Conservation (phyloP, 2,113 vertebrate genomes). For the Chelonoidis abingdonii region DNA sequence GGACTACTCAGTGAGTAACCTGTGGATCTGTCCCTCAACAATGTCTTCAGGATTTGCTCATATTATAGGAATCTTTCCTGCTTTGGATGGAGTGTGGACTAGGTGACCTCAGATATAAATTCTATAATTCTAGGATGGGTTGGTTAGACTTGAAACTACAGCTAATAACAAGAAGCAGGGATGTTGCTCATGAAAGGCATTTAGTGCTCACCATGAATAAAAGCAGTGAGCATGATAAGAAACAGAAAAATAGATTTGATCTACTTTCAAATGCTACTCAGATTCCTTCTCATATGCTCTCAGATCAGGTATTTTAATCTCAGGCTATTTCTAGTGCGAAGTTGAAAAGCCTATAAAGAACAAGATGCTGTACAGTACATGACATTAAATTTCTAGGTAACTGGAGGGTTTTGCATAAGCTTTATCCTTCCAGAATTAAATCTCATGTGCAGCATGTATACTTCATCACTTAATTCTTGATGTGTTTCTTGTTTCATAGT, state of each 20-base stretch:
- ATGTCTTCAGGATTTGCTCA: not conserved
- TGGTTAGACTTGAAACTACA: not conserved
- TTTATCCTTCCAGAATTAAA: not conserved
- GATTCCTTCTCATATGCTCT: not conserved
- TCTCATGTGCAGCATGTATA: not conserved
- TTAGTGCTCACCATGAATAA: rapidly evolving
- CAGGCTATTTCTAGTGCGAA: not conserved
- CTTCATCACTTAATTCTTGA: not conserved
- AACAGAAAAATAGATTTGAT: not conserved
- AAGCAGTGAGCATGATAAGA: not conserved
- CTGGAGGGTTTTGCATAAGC: not conserved
- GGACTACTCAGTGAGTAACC: not conserved
- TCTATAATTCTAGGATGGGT: not conserved
- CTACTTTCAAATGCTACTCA: not conserved
- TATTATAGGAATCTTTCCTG: not conserved
- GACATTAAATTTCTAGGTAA: not conserved
- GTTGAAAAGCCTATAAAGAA: not conserved
- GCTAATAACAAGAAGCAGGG: not conserved
- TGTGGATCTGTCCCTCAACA: not conserved
- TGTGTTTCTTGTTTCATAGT: not conserved
- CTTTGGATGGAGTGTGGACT: not conserved
- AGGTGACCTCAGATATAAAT: not conserved
- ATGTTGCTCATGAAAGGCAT: not conserved
- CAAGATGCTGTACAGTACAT: rapidly evolving
- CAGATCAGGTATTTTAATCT: not conserved